phyloP scores from a whole-genome alignment of 2,797 vertebrate genomes.

The Diceros bicornis region DNA sequence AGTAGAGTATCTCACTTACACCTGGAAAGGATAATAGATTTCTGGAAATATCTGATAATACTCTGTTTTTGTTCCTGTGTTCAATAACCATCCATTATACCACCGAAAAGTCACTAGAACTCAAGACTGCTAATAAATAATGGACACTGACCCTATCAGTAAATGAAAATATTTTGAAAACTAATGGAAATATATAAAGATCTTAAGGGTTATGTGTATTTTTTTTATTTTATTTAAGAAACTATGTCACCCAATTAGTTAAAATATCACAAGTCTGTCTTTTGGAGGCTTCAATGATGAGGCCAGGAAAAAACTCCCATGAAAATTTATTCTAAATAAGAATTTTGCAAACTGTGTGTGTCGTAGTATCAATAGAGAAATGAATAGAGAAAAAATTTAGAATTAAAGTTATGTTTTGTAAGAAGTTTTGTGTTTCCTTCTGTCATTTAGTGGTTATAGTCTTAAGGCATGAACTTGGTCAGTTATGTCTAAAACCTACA shows the following conservation, averaged over 20 bases:
- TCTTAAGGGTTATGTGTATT: not conserved
- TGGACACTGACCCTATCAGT: not conserved
- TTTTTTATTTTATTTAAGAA: not conserved
- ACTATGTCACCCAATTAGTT: not conserved
- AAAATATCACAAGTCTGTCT: not conserved
- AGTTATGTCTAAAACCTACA: not conserved
- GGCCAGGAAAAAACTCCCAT: not conserved
- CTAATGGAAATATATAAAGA: not conserved
- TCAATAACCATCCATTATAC: not conserved
- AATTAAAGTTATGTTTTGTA: not conserved
- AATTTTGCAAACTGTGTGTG: not conserved
- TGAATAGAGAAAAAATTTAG: not conserved
- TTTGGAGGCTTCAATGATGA: not conserved
- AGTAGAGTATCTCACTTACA: not conserved
- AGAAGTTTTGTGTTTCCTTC: not conserved
- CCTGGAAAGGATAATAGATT: not conserved
- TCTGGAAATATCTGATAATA: slow-evolving; percentile 9
- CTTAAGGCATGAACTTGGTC: not conserved
- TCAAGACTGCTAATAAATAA: not conserved
- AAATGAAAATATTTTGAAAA: not conserved
- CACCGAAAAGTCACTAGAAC: not conserved
- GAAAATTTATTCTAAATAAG: slow-evolving; percentile 32
- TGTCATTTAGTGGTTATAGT: not conserved
- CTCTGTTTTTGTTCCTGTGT: not conserved
- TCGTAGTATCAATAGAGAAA: not conserved